Evolutionary conservation across 2,888 invertebrate genomes (phyloP).

Genomic region (Poecilus cupreus): DNA sequence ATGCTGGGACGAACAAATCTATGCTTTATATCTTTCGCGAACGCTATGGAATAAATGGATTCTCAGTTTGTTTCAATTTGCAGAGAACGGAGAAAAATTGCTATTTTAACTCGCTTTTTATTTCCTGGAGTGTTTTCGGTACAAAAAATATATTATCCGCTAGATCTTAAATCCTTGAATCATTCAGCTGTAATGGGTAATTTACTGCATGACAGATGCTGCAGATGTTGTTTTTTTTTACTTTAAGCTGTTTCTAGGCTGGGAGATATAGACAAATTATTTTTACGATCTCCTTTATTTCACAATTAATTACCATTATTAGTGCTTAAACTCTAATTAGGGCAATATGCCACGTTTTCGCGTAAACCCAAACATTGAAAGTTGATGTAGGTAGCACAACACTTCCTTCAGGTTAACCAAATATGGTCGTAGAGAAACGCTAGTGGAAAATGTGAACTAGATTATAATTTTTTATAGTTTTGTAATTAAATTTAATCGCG

Average conservation of each 20-base stretch:
- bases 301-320: not conserved
- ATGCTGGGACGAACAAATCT: constrained; percentile 17
- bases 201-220: not conserved
- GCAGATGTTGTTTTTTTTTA: too few relatives aligned
- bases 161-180: constrained; percentile 3
- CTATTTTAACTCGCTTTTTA: constrained; percentile 12
- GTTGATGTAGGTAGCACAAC: too few relatives aligned
- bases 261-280: too few relatives aligned
- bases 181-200: not conserved
- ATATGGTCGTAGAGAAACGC: too few relatives aligned
- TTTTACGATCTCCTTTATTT: constrained; percentile 4
- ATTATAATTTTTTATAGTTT: too few relatives aligned
- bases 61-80: constrained; percentile 42
- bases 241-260: too few relatives aligned
- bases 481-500: too few relatives aligned
- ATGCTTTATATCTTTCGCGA: constrained; percentile 1
- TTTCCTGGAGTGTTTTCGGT: not conserved
- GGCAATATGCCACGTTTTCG: too few relatives aligned
- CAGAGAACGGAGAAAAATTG: not conserved
- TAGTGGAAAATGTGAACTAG: too few relatives aligned
- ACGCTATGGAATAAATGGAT: constrained; percentile 18
- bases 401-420: too few relatives aligned
- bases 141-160: not conserved
- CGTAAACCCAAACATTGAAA: too few relatives aligned
- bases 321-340: too few relatives aligned